Percentiles rank a stretch among this genome's conserved stretches.
Conservation (phyloP, 2,797 vertebrate species). For the Petrocephalus sullivani region DNA sequence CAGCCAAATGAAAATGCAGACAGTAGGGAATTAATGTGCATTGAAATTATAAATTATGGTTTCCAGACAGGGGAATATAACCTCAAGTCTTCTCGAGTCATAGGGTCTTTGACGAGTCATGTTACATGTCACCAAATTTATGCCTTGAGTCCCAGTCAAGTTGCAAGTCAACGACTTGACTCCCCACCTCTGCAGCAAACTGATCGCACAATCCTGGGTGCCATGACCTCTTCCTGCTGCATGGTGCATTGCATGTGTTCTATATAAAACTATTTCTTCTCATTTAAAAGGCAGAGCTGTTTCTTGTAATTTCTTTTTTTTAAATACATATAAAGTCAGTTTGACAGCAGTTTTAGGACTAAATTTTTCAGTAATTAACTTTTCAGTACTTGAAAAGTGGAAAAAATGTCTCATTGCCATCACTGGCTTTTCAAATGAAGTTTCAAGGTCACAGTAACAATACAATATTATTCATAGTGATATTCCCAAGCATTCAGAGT, state of each 20-base stretch:
- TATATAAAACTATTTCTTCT: too few relatives aligned
- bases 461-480: background rate
- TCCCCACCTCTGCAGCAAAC: too few relatives aligned
- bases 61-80: too few relatives aligned
- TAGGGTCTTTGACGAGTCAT: too few relatives aligned
- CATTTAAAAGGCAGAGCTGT: background rate
- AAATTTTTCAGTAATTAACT: background rate
- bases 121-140: too few relatives aligned
- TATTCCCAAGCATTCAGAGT: background rate
- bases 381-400: background rate
- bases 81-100: too few relatives aligned
- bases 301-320: background rate
- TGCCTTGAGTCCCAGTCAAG: too few relatives aligned
- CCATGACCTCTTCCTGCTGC: background rate
- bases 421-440: background rate
- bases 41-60: too few relatives aligned
- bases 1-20: too few relatives aligned
- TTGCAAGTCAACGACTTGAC: too few relatives aligned
- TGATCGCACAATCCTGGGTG: background rate
- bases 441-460: background rate
- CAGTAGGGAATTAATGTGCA: too few relatives aligned
- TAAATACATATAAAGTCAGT: background rate
- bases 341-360: background rate
- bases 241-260: background rate
- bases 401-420: background rate